A percentile compares a stretch with the other conserved stretches of the same genome.
Conservation (phyloP, 2,113 vertebrate genomes). For the Vombatus ursinus region DNA sequence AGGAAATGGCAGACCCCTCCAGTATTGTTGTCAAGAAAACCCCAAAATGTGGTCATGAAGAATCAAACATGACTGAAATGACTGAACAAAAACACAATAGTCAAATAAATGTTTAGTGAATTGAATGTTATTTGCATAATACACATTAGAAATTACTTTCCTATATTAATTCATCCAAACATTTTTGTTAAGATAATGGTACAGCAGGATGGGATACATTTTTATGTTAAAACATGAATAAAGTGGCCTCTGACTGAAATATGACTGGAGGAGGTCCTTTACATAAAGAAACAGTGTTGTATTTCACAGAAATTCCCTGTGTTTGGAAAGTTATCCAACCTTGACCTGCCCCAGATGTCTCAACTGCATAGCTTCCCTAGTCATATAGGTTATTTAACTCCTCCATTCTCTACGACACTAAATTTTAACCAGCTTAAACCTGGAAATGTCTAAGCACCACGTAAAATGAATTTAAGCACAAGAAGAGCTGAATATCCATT, state of each 20-base stretch:
- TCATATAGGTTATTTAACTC: not conserved
- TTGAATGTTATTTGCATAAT: not conserved
- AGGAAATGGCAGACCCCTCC: not conserved
- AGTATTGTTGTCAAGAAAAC: not conserved
- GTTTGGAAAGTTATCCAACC: not conserved
- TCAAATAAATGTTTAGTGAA: not conserved
- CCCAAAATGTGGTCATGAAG: not conserved
- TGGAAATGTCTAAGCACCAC: not conserved
- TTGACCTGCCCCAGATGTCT: not conserved
- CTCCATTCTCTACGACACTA: slow-evolving; percentile 21
- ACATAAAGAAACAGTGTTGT: not conserved
- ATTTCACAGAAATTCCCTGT: not conserved
- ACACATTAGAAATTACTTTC: not conserved
- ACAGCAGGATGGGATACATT: too few species aligned
- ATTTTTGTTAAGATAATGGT: not conserved
- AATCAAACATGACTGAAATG: not conserved
- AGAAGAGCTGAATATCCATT: not conserved
- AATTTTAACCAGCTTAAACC: not conserved
- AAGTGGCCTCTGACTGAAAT: slow-evolving; percentile 4
- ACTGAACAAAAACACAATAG: not conserved
- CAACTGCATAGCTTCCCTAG: not conserved
- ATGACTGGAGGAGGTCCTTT: not conserved
- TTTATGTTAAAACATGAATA: not conserved
- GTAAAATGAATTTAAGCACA: slow-evolving; percentile 50
- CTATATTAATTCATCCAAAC: not conserved